Evolutionary conservation across 2,888 invertebrate genomes (phyloP).

Genomic region (Pristionchus mayeri): DNA sequence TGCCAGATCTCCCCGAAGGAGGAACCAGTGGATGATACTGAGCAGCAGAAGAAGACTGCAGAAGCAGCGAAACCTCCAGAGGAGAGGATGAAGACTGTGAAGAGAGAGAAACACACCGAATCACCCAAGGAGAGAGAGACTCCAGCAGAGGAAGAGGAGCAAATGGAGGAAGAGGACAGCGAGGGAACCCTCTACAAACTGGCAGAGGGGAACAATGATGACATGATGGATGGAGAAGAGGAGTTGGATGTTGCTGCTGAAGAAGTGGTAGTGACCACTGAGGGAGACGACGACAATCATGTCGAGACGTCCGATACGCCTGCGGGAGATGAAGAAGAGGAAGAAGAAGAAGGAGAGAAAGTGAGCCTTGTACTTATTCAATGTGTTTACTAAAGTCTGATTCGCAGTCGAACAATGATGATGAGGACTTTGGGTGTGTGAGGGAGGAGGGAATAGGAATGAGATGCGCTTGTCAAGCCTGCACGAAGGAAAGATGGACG

Average conservation of each 20-base stretch:
- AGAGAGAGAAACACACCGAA: too few relatives aligned
- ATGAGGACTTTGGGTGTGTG: not conserved
- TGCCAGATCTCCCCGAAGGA: too few relatives aligned
- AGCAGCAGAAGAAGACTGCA: too few relatives aligned
- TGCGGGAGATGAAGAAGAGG: not conserved
- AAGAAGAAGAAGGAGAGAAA: not conserved
- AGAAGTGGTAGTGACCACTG: not conserved
- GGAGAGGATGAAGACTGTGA: too few relatives aligned
- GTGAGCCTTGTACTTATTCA: not conserved
- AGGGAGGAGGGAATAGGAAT: not conserved
- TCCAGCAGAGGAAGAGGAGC: not conserved
- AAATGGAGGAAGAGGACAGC: not conserved
- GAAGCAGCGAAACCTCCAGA: too few relatives aligned
- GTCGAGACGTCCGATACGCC: too few relatives aligned
- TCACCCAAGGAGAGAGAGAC: too few relatives aligned
- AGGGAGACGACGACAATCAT: too few relatives aligned
- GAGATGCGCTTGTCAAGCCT: not conserved
- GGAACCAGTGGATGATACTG: too few relatives aligned
- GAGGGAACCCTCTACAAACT: not conserved
- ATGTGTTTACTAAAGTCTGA: not conserved
- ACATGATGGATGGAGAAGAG: not conserved
- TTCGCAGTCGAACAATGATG: not conserved
- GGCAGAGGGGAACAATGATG: not conserved
- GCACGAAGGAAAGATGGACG: not conserved
- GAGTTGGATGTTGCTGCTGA: not conserved